phyloP scores from a whole-genome alignment of 2,888 invertebrate species.

The Congeria kusceri region DNA sequence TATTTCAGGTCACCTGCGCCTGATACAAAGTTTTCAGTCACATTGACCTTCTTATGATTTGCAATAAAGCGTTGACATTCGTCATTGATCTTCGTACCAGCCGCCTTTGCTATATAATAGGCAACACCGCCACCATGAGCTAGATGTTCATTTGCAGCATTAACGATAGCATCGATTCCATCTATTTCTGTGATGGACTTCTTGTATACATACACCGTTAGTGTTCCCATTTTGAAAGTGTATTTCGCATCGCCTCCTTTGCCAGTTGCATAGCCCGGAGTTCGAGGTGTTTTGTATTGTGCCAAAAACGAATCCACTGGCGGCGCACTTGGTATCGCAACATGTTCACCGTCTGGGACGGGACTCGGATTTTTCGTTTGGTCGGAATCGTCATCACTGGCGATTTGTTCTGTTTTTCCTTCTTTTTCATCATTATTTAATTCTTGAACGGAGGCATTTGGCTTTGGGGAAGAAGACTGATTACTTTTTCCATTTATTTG shows the following conservation, averaged over 20 bases:
- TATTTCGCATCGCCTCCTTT: constrained; percentile 36
- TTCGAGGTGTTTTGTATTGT: no score
- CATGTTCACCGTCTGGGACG: no score
- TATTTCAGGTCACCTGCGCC: constrained; percentile 60
- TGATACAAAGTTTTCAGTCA: constrained; percentile 60
- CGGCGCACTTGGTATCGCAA: background rate
- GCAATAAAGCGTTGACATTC: constrained; percentile 61
- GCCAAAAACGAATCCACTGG: background rate
- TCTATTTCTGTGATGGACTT: constrained; percentile 47
- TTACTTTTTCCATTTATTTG: no score
- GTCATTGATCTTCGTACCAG: constrained; percentile 57
- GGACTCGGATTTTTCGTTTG: no score
- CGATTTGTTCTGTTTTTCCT: no score
- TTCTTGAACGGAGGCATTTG: no score
- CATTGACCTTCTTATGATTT: constrained; percentile 44
- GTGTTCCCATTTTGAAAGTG: constrained; percentile 19
- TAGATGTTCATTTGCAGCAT: constrained; percentile 73
- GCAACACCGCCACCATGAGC: constrained; percentile 71
- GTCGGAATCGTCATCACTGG: no score
- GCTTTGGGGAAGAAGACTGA: no score
- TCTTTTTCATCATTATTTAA: no score
- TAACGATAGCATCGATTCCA: constrained; percentile 69
- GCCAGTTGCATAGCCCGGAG: constrained; percentile 18
- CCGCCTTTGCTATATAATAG: constrained; percentile 50
- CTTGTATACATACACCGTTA: constrained; percentile 47